Evolutionary conservation across 1,140 invertebrate genomes (phyloP).

Genomic region (Lasioglossum albipes): DNA sequence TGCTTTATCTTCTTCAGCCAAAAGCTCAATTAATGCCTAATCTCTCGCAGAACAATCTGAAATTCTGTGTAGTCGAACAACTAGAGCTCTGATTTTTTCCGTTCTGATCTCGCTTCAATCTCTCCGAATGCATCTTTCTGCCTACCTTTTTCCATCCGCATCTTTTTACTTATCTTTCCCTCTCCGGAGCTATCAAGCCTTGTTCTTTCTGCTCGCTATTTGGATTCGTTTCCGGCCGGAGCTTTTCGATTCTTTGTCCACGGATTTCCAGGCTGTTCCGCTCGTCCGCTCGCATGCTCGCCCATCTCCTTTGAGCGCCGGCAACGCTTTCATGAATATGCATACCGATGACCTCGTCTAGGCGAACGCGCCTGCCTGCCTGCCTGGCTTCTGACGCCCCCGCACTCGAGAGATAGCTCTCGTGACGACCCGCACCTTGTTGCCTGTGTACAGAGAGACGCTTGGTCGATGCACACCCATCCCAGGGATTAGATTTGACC

Average conservation of each 20-base stretch:
- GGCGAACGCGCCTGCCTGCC: neutral
- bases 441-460: neutral
- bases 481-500: slow-evolving; percentile 26
- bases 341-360: slow-evolving; percentile 19
- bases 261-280: neutral
- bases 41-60: too few relatives aligned
- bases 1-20: too few relatives aligned
- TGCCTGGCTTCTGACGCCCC: slow-evolving; percentile 1
- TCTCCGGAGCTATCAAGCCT: neutral
- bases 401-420: neutral
- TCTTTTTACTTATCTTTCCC: too few relatives aligned
- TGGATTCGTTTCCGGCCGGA: neutral
- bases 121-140: too few relatives aligned
- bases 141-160: too few relatives aligned
- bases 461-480: neutral
- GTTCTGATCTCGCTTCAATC: too few relatives aligned
- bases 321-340: slow-evolving; percentile 29
- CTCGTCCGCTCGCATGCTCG: neutral
- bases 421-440: neutral
- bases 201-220: neutral
- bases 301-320: slow-evolving; percentile 8
- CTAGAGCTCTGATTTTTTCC: too few relatives aligned
- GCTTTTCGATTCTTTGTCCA: neutral
- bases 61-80: too few relatives aligned
- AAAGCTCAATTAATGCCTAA: too few relatives aligned